phyloP scores from a whole-genome alignment of 2,888 invertebrate species.

The Tholera decimalis region DNA sequence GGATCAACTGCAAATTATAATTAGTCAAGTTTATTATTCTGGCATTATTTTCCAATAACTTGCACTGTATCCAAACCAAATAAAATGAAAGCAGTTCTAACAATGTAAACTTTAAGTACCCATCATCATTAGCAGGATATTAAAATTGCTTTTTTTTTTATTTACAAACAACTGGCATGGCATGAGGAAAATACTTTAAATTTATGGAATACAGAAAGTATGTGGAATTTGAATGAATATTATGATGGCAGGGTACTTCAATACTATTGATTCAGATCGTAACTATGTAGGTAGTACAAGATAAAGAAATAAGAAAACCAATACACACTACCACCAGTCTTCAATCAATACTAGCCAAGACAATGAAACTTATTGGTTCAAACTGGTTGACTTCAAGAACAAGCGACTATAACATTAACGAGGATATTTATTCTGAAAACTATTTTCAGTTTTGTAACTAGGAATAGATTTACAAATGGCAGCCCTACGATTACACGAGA shows the following conservation, averaged over 20 bases:
- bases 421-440: not conserved
- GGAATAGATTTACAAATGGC: conserved; percentile 33
- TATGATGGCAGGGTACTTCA: too few species aligned
- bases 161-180: too few species aligned
- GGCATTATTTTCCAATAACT: not conserved
- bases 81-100: not conserved
- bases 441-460: conserved; percentile 9
- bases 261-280: not conserved
- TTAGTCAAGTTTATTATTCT: not conserved
- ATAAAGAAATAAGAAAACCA: conserved; percentile 14
- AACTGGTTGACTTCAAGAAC: not conserved
- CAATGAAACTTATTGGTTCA: not conserved
- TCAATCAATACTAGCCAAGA: not conserved
- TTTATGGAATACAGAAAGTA: not conserved
- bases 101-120: not conserved
- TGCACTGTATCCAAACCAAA: not conserved
- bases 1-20: conserved; percentile 93
- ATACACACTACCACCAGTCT: not conserved
- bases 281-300: conserved; percentile 1
- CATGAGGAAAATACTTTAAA: not conserved
- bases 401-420: not conserved
- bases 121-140: not conserved
- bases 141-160: too few species aligned
- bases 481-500: not conserved
- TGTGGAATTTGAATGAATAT: not conserved